Evolutionary conservation across 2,888 invertebrate species (phyloP), one percentile per base, ranked within the genome.

Genomic region (Microdon myrmicae): DNA sequence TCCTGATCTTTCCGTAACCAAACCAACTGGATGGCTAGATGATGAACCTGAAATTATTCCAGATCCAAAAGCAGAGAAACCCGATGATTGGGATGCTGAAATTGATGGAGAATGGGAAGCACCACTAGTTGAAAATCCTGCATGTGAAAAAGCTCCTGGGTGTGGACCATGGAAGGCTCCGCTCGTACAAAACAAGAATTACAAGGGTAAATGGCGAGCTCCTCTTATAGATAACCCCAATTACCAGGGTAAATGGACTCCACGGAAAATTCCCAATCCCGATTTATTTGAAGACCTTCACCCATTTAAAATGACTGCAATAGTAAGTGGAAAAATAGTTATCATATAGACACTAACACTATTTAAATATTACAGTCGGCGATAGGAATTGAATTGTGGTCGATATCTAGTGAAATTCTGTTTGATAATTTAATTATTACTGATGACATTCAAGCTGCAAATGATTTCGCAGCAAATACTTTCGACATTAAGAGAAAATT

Each of bases 101-200:
- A 98, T 98, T 90, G 99, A 99, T 81, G 99, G 99, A 1, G 91
- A 92, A 75, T 99, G 98, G 98, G 98, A 98, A 79, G 89, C 98
- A 3, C 94, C 97, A 0, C 83, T 93, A 47, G 86, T 97, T 19
- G 89, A 90, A 72, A 99, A 99, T 83, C 94, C 96, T 0, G 83
- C 82, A 3, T 98, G 97, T 75, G 84, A 83, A 68, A 76, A 81
- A 43, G 88, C 87, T 4, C 84, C 89, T 2, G 98, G 99, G 8
- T 99, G 99, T 82, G 99, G 99, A 0, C 81, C 83, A 29, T 99
- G 98, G 94, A 86, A 86, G 67, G 84, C 91, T 10, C 93, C 94
- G 10, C 81, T 87, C 71, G 86, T 96, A 32, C 85, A 90, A 71
- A 98, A 98, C 83, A 95, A 96, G 0, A 84, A 85, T 44, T 96